Conservation (phyloP, 2,113 vertebrate species). For the Crypturellus undulatus region DNA sequence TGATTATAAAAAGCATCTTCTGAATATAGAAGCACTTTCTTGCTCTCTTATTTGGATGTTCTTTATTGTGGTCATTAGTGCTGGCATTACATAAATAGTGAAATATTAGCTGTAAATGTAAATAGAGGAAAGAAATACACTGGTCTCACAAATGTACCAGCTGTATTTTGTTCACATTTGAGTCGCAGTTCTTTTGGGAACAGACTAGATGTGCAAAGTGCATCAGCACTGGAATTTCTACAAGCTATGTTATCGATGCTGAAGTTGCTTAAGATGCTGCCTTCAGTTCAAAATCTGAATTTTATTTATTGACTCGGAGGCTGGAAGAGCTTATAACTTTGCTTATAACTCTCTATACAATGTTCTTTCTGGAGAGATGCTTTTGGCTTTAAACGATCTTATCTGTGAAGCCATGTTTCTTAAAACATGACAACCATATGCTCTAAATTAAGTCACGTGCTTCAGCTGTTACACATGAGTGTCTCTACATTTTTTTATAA, state of each 20-base stretch:
- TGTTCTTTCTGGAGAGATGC: not conserved
- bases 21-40: not conserved
- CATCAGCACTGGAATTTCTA: not conserved
- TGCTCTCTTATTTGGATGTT: not conserved
- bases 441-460: accelerated
- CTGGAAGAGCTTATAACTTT: not conserved
- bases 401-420: not conserved
- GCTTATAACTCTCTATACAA: not conserved
- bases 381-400: not conserved
- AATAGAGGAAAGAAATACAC: not conserved
- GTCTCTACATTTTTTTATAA: not conserved
- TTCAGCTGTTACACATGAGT: not conserved
- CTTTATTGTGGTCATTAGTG: not conserved
- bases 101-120: not conserved
- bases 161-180: not conserved
- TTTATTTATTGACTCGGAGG: not conserved
- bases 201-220: not conserved
- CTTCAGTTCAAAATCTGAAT: not conserved
- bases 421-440: accelerated
- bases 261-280: not conserved
- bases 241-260: not conserved
- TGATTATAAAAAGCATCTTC: not conserved
- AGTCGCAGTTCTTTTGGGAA: not conserved
- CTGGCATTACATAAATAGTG: not conserved
- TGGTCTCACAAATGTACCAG: not conserved